These are phyloP conservation scores for Callipepla squamata DNA, from an alignment of 2,113 vertebrate species.

Conservation along the genomic window DNA sequence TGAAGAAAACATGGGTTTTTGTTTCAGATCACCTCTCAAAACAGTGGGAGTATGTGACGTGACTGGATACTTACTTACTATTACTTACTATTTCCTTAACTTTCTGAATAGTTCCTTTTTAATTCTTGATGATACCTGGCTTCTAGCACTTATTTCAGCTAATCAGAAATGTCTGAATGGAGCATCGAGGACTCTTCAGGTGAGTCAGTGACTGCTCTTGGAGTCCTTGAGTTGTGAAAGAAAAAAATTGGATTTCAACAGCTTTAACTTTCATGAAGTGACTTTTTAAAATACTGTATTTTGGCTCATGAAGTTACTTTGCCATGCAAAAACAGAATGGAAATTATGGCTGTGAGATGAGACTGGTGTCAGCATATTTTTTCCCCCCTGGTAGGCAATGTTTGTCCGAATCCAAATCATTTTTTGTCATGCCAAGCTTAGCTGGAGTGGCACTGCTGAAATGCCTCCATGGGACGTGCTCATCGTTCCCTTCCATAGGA, in stretches of 20 bases:
- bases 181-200: neutral
- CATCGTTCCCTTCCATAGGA: neutral
- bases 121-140: neutral
- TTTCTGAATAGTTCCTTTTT: neutral
- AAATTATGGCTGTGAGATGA: neutral
- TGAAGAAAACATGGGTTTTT: neutral
- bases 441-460: neutral
- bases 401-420: neutral
- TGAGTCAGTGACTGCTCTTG: neutral
- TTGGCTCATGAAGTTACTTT: neutral
- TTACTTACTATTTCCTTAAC: neutral
- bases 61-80: neutral
- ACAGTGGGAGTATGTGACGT: neutral
- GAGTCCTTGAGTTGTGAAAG: neutral
- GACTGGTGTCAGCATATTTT: neutral
- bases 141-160: neutral
- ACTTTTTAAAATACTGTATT: neutral
- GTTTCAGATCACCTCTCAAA: neutral
- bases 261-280: neutral
- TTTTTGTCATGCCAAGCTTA: neutral
- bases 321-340: neutral
- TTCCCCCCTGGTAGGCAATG: accelerated
- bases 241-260: neutral
- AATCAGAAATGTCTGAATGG: neutral
- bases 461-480: neutral